A percentile compares a stretch with the other conserved stretches of the same genome.
Conservation (phyloP, 2,888 invertebrate species). For the Gymnoscelis rufifasciata region DNA sequence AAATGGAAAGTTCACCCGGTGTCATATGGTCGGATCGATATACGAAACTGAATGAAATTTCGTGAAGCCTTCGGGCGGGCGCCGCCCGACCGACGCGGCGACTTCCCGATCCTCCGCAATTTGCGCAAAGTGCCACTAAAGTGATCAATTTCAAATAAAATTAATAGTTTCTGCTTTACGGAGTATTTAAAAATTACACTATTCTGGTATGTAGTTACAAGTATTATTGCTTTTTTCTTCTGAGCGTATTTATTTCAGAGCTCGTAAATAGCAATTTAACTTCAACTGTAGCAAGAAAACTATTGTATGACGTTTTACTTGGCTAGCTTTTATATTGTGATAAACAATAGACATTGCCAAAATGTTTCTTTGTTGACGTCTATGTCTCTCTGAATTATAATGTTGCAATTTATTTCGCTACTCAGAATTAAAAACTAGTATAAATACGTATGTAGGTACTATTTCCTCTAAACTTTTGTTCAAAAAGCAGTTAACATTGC, state of each 20-base stretch:
- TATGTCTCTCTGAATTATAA: slow-evolving; percentile 9
- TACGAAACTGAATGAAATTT: slow-evolving; percentile 56
- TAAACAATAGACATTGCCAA: slow-evolving; percentile 17
- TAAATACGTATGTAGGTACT: too few relatives aligned
- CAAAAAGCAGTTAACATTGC: too few relatives aligned
- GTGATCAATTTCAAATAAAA: slow-evolving; percentile 13
- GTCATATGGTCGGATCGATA: slow-evolving; percentile 63
- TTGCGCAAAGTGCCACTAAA: slow-evolving; percentile 17
- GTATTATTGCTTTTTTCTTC: not conserved
- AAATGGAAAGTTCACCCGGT: slow-evolving; percentile 66
- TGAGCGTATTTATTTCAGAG: too few relatives aligned
- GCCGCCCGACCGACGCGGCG: slow-evolving; percentile 10
- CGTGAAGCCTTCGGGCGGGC: slow-evolving; percentile 19
- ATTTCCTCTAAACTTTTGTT: too few relatives aligned
- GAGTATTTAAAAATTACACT: too few relatives aligned
- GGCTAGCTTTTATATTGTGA: slow-evolving; percentile 4
- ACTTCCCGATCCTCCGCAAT: slow-evolving; percentile 11
- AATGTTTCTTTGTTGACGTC: slow-evolving; percentile 13
- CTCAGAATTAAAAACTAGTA: not conserved
- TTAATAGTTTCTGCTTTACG: not conserved
- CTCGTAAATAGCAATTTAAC: not conserved
- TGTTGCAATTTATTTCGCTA: slow-evolving; percentile 14
- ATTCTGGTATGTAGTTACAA: not conserved
- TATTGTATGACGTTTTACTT: slow-evolving; percentile 3
- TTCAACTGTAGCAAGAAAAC: not conserved